phyloP scores from a whole-genome alignment of 2,113 vertebrate species.

The Ochotona curzoniae region DNA sequence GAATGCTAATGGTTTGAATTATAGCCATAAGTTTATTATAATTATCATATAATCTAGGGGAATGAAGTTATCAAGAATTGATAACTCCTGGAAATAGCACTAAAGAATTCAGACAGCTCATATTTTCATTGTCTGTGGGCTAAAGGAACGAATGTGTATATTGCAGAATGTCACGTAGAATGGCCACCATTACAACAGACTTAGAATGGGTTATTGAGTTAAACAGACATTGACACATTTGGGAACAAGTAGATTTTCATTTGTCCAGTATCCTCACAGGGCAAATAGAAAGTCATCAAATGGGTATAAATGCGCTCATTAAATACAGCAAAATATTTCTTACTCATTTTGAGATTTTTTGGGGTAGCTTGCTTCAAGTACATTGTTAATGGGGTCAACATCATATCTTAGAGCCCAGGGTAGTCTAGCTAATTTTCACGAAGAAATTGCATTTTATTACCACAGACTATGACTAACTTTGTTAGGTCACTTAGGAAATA shows the following conservation, averaged over 20 bases:
- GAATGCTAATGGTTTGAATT: background rate
- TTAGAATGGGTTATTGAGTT: background rate
- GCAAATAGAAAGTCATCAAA: background rate
- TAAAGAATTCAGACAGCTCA: background rate
- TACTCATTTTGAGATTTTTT: background rate
- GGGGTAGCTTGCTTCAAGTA: slow-evolving; percentile 25
- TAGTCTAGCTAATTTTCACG: slow-evolving; percentile 54
- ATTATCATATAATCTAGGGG: background rate
- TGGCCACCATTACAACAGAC: background rate
- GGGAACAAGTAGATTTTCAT: background rate
- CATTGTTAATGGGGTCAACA: slow-evolving; percentile 64
- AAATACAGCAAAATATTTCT: background rate
- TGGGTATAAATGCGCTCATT: background rate
- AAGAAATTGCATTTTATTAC: slow-evolving; percentile 57
- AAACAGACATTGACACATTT: background rate
- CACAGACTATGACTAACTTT: slow-evolving; percentile 13
- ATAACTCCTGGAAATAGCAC: background rate
- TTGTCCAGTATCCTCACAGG: background rate
- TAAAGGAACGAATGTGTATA: background rate
- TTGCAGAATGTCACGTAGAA: background rate
- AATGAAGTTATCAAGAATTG: background rate
- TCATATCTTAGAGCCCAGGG: slow-evolving; percentile 52
- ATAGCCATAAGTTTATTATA: background rate
- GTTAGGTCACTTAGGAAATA: slow-evolving; percentile 49
- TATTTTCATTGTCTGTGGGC: background rate